Evolutionary conservation across 2,113 vertebrate species (phyloP).

Genomic region (Callithrix jacchus): DNA sequence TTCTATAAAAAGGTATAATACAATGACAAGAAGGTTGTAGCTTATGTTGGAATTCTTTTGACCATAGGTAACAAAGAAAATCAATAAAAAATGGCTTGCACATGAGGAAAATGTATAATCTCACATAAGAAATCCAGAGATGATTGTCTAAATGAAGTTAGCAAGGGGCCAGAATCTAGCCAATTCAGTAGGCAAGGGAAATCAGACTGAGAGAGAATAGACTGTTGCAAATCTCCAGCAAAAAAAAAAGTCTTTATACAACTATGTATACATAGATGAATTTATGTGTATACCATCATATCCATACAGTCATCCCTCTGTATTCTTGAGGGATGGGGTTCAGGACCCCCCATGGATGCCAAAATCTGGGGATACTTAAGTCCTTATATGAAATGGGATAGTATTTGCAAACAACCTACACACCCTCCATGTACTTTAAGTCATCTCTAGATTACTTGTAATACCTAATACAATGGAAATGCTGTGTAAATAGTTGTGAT

Average conservation of each 20-base stretch:
- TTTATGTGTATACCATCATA: fast-evolving
- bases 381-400: neutral
- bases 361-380: neutral
- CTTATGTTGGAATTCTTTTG: neutral
- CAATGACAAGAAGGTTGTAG: neutral
- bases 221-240: neutral
- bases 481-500: neutral
- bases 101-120: neutral
- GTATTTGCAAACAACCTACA: neutral
- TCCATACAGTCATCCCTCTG: neutral
- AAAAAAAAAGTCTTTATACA: neutral
- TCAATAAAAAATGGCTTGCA: neutral
- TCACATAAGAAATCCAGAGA: neutral
- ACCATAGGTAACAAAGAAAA: neutral
- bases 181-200: neutral
- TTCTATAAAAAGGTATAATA: neutral
- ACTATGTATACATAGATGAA: neutral
- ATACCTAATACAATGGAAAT: neutral
- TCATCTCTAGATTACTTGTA: neutral
- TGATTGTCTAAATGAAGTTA: neutral
- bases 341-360: neutral
- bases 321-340: neutral
- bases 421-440: neutral
- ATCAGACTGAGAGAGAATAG: neutral
- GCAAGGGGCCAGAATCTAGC: neutral